Evolutionary conservation across 2,113 vertebrate species (phyloP).

Genomic region (Chauna torquata): DNA sequence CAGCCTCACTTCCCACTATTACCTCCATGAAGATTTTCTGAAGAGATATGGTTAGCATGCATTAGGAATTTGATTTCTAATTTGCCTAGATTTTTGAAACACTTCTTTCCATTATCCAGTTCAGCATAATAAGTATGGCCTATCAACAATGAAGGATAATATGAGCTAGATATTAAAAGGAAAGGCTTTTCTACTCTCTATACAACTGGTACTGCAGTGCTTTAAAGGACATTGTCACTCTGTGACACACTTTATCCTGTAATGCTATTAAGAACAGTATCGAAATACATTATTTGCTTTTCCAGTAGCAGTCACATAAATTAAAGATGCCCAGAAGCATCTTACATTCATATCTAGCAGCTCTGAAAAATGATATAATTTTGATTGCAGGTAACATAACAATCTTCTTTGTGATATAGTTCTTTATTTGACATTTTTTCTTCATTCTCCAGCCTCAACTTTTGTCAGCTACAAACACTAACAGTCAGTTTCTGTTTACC

Average conservation of each 20-base stretch:
- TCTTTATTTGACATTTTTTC: not conserved
- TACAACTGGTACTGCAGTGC: not conserved
- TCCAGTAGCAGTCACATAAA: conserved; percentile 58
- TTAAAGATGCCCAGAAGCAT: conserved; percentile 56
- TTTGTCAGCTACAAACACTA: not conserved
- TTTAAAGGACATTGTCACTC: conserved; percentile 11
- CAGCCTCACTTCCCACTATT: not conserved
- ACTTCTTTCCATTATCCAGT: not conserved
- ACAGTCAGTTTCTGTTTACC: not conserved
- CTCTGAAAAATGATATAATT: conserved; percentile 70
- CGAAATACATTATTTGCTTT: conserved; percentile 65
- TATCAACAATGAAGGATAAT: not conserved
- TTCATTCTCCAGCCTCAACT: not conserved
- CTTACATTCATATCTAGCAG: conserved; percentile 46
- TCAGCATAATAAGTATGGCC: not conserved
- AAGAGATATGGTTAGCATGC: not conserved
- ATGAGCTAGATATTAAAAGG: not conserved
- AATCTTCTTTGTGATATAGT: not conserved
- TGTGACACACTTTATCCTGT: conserved; percentile 49
- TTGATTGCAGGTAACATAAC: conserved; percentile 50
- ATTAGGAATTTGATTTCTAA: conserved; percentile 1
- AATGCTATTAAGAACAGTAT: conserved; percentile 53
- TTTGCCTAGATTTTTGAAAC: not conserved
- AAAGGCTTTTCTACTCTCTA: not conserved
- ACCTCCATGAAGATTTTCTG: not conserved